phyloP scores from a whole-genome alignment of 2,888 invertebrate species.

The Adelognathus sp. region DNA sequence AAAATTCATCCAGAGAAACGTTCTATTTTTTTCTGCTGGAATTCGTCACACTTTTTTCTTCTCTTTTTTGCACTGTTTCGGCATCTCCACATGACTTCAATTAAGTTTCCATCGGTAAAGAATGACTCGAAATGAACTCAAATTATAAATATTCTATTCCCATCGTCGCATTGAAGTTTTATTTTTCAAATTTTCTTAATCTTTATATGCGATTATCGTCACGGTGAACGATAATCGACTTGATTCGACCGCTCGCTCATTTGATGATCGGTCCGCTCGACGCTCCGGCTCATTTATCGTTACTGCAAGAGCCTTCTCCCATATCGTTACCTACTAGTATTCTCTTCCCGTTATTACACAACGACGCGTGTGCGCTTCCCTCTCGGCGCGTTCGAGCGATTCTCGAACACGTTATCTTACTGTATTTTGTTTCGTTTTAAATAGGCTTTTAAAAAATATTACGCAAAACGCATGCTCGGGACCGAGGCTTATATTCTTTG shows the following conservation, averaged over 20 bases:
- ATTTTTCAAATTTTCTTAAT: not conserved
- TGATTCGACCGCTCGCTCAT: constrained; percentile 52
- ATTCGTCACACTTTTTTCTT: constrained; percentile 22
- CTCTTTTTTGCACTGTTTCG: constrained; percentile 24
- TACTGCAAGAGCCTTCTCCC: not conserved
- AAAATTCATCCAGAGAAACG: constrained; percentile 61
- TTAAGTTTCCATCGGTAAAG: constrained; percentile 32
- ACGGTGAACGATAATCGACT: constrained; percentile 16
- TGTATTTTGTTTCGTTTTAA: constrained; percentile 26
- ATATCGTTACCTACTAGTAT: not conserved
- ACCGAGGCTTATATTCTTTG: not conserved
- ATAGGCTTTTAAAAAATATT: constrained; percentile 47
- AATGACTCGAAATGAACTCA: constrained; percentile 12
- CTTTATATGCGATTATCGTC: not conserved
- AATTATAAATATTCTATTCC: constrained; percentile 1
- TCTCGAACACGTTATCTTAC: constrained; percentile 26
- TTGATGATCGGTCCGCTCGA: constrained; percentile 24
- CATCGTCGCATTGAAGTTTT: not conserved
- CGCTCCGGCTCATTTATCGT: not conserved
- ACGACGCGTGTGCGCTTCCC: constrained; percentile 24
- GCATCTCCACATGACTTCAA: constrained; percentile 1
- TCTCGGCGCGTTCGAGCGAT: constrained; percentile 30
- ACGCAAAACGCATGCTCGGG: not conserved
- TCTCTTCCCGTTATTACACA: constrained; percentile 39
- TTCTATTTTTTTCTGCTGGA: constrained; percentile 18